These are phyloP conservation scores for Diphyllodes magnificus DNA, from an alignment of 2,113 vertebrate species.

Conservation along the genomic window DNA sequence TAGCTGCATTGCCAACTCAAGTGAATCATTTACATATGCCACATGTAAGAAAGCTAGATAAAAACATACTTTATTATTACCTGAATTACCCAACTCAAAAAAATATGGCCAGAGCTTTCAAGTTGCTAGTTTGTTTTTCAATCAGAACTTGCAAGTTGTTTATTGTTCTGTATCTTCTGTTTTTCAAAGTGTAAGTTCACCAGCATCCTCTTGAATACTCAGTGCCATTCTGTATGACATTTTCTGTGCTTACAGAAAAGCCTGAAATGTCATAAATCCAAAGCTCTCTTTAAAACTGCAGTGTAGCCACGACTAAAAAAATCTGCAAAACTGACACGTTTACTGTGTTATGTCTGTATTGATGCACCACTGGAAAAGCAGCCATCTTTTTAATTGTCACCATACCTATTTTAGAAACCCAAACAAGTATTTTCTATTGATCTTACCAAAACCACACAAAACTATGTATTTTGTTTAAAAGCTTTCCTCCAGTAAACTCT, in stretches of 20 bases:
- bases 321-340: conserved; percentile 19
- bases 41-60: neutral
- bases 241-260: neutral
- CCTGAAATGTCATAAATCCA: neutral
- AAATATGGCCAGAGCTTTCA: neutral
- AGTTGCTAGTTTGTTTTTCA: neutral
- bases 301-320: neutral
- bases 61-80: neutral
- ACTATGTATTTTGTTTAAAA: neutral
- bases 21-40: neutral
- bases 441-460: neutral
- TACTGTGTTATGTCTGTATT: neutral
- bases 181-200: neutral
- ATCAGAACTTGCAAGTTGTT: neutral
- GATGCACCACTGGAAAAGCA: conserved; percentile 12
- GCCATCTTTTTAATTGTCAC: conserved; percentile 11
- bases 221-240: neutral
- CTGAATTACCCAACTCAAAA: neutral
- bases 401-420: neutral
- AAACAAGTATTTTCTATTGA: neutral
- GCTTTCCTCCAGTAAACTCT: neutral
- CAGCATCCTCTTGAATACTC: neutral
- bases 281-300: conserved; percentile 3
- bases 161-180: neutral
- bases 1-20: neutral